Conservation (phyloP, 2,888 invertebrate genomes). For the Caenorhabditis drosophilae region DNA sequence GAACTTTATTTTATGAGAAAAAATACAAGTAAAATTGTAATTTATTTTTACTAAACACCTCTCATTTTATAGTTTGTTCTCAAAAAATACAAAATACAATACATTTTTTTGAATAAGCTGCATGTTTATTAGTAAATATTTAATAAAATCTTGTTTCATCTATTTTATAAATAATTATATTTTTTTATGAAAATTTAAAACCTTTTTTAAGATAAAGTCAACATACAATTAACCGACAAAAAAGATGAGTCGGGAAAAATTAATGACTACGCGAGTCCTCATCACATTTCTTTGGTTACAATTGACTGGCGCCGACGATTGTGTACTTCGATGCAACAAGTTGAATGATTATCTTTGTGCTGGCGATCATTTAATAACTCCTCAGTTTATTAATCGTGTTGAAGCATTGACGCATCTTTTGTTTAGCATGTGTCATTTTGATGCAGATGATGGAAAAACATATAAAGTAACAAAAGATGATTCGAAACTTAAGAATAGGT, state of each 20-base stretch:
- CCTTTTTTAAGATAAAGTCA: no score
- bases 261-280: not conserved
- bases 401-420: not conserved
- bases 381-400: not conserved
- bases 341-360: slow-evolving; percentile 5
- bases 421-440: slow-evolving; percentile 6
- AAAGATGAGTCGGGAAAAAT: not conserved
- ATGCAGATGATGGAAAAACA: slow-evolving; percentile 7
- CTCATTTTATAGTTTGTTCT: no score
- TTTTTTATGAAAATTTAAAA: no score
- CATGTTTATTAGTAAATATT: no score
- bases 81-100: no score
- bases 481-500: slow-evolving; percentile 5
- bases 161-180: no score
- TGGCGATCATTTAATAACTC: slow-evolving; percentile 1
- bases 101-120: no score
- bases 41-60: no score
- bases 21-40: no score
- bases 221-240: no score
- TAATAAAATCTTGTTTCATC: no score
- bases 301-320: not conserved
- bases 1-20: no score
- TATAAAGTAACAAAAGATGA: slow-evolving; percentile 3
- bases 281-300: not conserved
- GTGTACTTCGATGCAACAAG: not conserved